A percentile compares a stretch with the other conserved stretches of the same genome.
Conservation (phyloP, 2,797 vertebrate species). For the Pteropus rufus region DNA sequence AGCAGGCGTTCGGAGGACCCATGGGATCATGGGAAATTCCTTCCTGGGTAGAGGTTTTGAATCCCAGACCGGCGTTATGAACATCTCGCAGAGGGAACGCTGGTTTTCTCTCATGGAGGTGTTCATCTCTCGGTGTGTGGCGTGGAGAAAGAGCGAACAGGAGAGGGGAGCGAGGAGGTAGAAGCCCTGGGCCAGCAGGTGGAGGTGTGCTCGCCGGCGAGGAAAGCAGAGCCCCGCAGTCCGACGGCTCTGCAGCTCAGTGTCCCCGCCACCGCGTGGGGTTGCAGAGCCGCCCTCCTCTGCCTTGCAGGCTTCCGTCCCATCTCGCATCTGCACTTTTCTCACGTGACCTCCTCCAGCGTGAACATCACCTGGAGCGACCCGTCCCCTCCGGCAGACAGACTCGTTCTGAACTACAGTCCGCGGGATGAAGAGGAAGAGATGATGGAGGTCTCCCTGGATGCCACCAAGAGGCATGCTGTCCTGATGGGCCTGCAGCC, state of each 20-base stretch:
- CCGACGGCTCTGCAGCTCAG: neutral
- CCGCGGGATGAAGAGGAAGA: conserved; percentile 87
- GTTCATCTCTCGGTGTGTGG: neutral
- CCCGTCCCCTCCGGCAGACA: conserved; percentile 94
- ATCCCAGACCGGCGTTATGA: neutral
- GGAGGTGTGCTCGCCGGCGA: neutral
- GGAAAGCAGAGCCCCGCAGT: neutral
- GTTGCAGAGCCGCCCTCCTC: conserved; percentile 37
- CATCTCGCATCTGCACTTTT: conserved; percentile 95
- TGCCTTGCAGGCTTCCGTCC: conserved; percentile 92
- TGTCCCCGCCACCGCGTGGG: accelerated
- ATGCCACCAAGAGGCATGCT: conserved; percentile 90
- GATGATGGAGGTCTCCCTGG: conserved; percentile 88
- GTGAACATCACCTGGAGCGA: conserved; percentile 94
- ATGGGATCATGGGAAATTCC: neutral
- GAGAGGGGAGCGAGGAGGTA: neutral
- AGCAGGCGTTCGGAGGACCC: neutral
- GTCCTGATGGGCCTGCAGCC: conserved; percentile 90
- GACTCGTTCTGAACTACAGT: conserved; percentile 93
- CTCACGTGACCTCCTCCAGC: conserved; percentile 93
- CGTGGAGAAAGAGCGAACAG: neutral
- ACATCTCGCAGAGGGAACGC: neutral
- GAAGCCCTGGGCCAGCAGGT: neutral
- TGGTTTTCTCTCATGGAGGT: neutral
- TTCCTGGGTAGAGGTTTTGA: neutral